Evolutionary conservation across 2,888 invertebrate genomes (phyloP), one percentile per base, ranked within the genome.

Genomic region (Lamellibrachia columna): DNA sequence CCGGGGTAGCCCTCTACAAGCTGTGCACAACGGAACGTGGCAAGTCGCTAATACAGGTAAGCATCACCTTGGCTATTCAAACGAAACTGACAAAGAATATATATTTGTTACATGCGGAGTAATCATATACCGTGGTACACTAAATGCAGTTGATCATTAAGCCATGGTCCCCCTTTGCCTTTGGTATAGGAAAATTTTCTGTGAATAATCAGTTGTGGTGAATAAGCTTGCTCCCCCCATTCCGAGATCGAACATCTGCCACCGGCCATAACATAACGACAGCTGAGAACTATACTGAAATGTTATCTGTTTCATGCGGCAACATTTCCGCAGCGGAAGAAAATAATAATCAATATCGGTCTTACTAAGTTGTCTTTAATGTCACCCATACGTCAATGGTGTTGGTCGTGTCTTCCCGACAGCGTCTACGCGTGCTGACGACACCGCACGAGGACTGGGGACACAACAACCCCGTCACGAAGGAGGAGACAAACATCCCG

Each of bases 1-100:
- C 98, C 0, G 95, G 97, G 3, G 97, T 98, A 55, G 97, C 98
- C 0, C 94, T 97, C 52, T 96, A 97, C 93, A 97, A 97, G 94
- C 95, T 97, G 60, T 8, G 94, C 15, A 91, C 90, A 28, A n/a
- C 92, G 52, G 53, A 55, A 8, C n/a, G 60, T 8, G 52, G 55
- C 9, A n/a, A 53, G n/a, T 40, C 91, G 53, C 53, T 91, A 9
- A 91, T 53, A 91, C 15, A 91, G 91, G 91, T 91, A n/a, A 40
- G 40, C 40, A 40, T 40, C 40, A 40, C 1, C 40, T 40, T 40
- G 40, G 40, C 40, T 75, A n/a, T 75, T 2, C 75, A 22, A 22
- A 75, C 75, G 75, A 6, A 58, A 40, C 40, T 40, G 40, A 40
- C 40, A 40, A 40, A 40, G 40, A 40, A 40, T 40, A 40, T 40